These are phyloP conservation scores for Calameuta idolon DNA, from an alignment of 2,888 invertebrate species.

Conservation along the genomic window DNA sequence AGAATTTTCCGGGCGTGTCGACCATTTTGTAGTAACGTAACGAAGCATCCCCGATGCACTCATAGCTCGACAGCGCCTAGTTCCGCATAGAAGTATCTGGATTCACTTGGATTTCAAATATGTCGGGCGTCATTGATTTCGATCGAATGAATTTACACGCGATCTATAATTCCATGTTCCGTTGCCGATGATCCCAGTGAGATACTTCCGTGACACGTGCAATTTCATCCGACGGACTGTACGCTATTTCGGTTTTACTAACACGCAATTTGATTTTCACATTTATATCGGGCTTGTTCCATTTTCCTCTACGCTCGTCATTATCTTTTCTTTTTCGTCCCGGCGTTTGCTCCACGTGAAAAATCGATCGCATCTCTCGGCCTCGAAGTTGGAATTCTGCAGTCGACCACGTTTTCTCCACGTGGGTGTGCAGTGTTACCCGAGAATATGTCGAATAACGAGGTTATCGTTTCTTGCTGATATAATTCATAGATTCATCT, in stretches of 20 bases:
- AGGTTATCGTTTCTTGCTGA: background rate
- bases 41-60: background rate
- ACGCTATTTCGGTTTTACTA: slow-evolving; percentile 13
- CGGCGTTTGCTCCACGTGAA: background rate
- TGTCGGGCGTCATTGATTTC: background rate
- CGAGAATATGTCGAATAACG: background rate
- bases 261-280: slow-evolving; percentile 2
- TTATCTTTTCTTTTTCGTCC: background rate
- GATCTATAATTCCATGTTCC: background rate
- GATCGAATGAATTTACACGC: background rate
- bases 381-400: background rate
- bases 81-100: background rate
- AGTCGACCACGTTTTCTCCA: slow-evolving; percentile 40
- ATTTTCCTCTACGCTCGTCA: slow-evolving; percentile 3
- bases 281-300: slow-evolving; percentile 1
- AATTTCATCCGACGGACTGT: slow-evolving; percentile 11
- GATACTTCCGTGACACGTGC: slow-evolving; percentile 8
- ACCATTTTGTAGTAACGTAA: background rate
- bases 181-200: background rate
- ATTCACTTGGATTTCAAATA: background rate
- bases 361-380: background rate
- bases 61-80: background rate
- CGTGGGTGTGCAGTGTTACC: slow-evolving; percentile 30
- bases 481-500: background rate
- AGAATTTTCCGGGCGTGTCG: background rate